A percentile compares a stretch with the other conserved stretches of the same genome.
Conservation (phyloP, 2,797 vertebrate genomes). For the Siniperca scherzeri region DNA sequence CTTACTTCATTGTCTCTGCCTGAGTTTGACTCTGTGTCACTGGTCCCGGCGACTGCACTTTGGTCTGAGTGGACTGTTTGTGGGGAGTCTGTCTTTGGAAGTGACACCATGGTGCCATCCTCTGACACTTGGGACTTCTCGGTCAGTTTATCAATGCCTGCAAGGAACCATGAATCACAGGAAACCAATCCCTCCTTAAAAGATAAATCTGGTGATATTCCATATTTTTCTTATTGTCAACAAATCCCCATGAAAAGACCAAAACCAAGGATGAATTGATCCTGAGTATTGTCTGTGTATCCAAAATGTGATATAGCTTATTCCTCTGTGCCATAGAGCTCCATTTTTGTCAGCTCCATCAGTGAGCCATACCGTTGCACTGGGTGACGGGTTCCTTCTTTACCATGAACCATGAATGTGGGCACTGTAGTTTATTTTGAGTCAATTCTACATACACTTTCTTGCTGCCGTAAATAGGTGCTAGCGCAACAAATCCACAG, state of each 20-base stretch:
- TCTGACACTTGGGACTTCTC: conserved; percentile 98
- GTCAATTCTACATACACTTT: background rate
- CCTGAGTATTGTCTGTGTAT: background rate
- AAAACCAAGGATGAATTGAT: background rate
- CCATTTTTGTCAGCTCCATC: background rate
- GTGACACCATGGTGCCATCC: conserved; percentile 94
- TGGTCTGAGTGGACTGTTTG: conserved; percentile 77
- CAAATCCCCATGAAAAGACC: background rate
- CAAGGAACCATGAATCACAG: background rate
- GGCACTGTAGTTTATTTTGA: background rate
- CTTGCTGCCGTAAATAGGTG: background rate
- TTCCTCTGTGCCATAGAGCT: background rate
- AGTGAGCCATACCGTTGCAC: background rate
- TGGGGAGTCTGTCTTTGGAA: conserved; percentile 85
- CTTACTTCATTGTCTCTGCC: conserved; percentile 86
- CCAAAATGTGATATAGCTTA: background rate
- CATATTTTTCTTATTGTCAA: background rate
- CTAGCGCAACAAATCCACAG: background rate
- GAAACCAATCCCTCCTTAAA: background rate
- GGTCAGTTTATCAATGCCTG: conserved; percentile 97
- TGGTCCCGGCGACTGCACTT: conserved; percentile 75
- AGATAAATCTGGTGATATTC: background rate
- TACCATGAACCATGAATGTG: background rate
- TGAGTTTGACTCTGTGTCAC: conserved; percentile 87
- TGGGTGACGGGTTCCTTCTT: background rate